phyloP scores from a whole-genome alignment of 1,140 invertebrate species.

The Microplitis mediator region DNA sequence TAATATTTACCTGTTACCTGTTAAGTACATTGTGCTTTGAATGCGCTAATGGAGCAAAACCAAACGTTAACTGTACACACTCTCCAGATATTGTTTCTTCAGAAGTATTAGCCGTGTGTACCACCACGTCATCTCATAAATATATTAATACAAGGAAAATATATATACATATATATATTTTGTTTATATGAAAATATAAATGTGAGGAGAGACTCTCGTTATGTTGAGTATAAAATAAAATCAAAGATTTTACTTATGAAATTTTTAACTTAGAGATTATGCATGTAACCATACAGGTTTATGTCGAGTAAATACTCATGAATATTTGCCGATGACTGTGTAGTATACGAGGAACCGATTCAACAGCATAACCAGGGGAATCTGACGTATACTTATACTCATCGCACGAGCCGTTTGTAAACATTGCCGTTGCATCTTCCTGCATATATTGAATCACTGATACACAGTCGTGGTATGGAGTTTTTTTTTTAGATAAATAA shows the following conservation, averaged over 20 bases:
- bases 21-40: background rate
- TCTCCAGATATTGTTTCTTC: background rate
- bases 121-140: background rate
- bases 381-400: background rate
- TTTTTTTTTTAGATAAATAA: background rate
- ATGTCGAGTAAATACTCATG: constrained; percentile 12
- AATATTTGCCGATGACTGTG: constrained; percentile 6
- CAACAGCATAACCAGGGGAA: background rate
- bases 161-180: background rate
- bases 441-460: background rate
- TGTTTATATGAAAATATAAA: background rate
- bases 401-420: background rate
- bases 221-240: no score
- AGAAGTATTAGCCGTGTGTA: background rate
- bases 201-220: no score
- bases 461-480: background rate
- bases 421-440: background rate
- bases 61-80: constrained; percentile 7
- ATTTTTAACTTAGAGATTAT: background rate
- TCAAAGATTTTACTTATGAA: background rate
- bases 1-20: constrained; percentile 20
- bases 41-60: constrained; percentile 6
- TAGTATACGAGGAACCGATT: background rate
- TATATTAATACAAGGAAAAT: background rate
- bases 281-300: background rate